Evolutionary conservation across 2,113 vertebrate species (phyloP).

Genomic region (Turnix velox): DNA sequence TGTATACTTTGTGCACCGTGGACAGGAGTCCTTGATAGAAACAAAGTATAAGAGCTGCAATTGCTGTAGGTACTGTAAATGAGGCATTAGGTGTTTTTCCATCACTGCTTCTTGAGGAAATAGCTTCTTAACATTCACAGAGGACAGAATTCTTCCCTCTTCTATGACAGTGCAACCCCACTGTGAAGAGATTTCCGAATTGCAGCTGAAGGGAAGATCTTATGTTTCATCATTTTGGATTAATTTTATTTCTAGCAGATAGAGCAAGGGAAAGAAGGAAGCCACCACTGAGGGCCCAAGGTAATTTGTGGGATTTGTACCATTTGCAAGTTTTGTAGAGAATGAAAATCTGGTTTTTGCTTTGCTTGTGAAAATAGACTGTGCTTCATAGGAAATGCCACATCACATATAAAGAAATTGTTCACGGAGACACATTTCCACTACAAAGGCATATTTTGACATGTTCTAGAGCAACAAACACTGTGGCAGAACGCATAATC

Average conservation of each 20-base stretch:
- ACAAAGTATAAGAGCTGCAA: not conserved
- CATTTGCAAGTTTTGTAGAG: not conserved
- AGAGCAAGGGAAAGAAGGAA: not conserved
- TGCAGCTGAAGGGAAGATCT: not conserved
- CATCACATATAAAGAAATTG: slow-evolving; percentile 19
- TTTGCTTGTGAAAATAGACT: not conserved
- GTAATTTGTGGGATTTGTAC: not conserved
- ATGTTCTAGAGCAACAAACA: not conserved
- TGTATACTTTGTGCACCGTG: not conserved
- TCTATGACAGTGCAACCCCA: not conserved
- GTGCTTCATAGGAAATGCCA: not conserved
- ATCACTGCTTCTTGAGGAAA: not conserved
- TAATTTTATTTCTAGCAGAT: not conserved
- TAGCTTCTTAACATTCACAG: not conserved
- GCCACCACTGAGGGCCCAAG: not conserved
- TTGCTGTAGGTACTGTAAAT: not conserved
- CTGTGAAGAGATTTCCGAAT: not conserved
- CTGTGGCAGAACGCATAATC: slow-evolving; percentile 2
- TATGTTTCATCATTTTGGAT: not conserved
- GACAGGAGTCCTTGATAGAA: not conserved
- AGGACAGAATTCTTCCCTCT: not conserved
- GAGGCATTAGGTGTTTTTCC: not conserved
- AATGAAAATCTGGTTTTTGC: not conserved
- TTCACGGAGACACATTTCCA: slow-evolving; percentile 3
- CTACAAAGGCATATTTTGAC: slow-evolving; percentile 7